A percentile compares a stretch with the other conserved stretches of the same genome.
phyloP scores from a whole-genome alignment of 2,797 vertebrate genomes.

The Cyprinodon diabolis region DNA sequence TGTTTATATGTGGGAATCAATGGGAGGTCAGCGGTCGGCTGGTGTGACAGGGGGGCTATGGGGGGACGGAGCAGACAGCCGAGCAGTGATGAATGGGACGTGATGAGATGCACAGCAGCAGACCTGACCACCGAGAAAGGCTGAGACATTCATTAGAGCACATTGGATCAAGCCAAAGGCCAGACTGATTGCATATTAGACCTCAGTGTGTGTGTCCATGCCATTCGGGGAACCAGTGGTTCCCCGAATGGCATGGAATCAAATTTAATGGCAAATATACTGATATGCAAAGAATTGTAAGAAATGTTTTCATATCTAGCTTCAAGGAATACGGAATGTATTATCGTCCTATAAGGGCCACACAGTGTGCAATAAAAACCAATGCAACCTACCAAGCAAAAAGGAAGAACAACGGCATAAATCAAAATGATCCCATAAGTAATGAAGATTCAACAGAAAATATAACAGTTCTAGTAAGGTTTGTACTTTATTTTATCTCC shows the following conservation, averaged over 20 bases:
- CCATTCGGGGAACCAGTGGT: background rate
- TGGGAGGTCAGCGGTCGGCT: conserved; percentile 44
- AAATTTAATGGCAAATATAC: background rate
- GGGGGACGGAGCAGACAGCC: conserved; percentile 47
- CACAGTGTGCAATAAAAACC: background rate
- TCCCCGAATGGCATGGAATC: no score
- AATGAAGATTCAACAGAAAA: no score
- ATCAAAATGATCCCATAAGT: no score
- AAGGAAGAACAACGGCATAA: no score
- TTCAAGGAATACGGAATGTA: background rate
- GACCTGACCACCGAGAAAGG: conserved; percentile 44
- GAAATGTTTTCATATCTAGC: no score
- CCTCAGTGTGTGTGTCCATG: conserved; percentile 16
- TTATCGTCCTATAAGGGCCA: background rate
- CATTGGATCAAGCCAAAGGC: conserved; percentile 68
- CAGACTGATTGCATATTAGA: conserved; percentile 57
- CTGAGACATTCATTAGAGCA: conserved; percentile 61
- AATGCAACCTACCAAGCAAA: no score
- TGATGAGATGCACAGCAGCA: conserved; percentile 75
- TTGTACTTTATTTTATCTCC: no score
- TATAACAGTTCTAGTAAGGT: no score
- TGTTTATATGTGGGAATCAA: conserved; percentile 21
- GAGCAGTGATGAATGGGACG: conserved; percentile 68
- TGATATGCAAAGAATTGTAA: no score
- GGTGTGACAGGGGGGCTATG: conserved; percentile 42